A percentile compares a stretch with the other conserved stretches of the same genome.
Conservation (phyloP, 2,113 vertebrate species). For the Laticauda laticaudata region DNA sequence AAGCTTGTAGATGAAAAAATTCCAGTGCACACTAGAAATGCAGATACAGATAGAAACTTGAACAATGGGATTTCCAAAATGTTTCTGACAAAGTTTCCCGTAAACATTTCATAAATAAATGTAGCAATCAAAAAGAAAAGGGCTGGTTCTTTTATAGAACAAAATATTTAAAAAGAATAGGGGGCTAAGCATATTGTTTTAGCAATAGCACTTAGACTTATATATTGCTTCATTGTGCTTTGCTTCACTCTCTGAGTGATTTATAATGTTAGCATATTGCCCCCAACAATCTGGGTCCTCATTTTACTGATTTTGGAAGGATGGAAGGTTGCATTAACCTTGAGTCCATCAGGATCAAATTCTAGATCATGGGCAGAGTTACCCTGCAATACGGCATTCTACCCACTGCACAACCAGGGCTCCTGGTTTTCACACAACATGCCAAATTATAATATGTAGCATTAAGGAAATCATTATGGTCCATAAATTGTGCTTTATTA, state of each 20-base stretch:
- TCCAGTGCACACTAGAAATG: not conserved
- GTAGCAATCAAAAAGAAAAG: not conserved
- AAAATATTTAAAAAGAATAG: not conserved
- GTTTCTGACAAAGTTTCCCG: not conserved
- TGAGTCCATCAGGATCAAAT: not conserved
- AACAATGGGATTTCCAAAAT: not conserved
- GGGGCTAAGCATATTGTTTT: not conserved
- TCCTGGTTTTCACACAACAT: not conserved
- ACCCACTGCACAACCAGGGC: not conserved
- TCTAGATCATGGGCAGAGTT: not conserved
- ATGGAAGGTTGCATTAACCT: not conserved
- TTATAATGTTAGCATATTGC: not conserved
- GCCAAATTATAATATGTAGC: not conserved
- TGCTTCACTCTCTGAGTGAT: not conserved
- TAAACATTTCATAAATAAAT: not conserved
- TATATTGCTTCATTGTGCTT: not conserved
- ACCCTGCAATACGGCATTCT: not conserved
- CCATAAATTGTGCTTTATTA: not conserved
- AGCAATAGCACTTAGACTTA: not conserved
- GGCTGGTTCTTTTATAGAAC: not conserved
- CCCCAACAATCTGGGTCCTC: not conserved
- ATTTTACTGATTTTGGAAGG: not conserved
- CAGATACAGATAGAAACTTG: not conserved
- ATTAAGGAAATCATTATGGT: not conserved
- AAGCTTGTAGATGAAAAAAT: not conserved